These are phyloP conservation scores for Papilio machaon DNA, from an alignment of 1,140 invertebrate species.

Conservation along the genomic window DNA sequence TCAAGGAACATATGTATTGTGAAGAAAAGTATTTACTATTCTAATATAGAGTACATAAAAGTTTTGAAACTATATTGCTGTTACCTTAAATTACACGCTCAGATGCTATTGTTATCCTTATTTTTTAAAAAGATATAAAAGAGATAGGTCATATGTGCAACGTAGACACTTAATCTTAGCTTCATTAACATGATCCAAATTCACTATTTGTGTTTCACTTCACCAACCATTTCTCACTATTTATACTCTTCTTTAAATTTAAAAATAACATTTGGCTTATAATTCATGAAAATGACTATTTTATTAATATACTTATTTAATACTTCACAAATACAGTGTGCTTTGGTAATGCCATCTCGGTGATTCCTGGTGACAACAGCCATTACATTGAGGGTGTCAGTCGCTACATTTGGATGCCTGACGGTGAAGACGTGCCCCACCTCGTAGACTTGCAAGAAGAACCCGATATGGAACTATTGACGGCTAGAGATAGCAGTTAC, in stretches of 20 bases:
- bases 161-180: no score
- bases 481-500: conserved; percentile 55
- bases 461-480: conserved; percentile 41
- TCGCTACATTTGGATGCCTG: conserved; percentile 69
- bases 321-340: conserved; percentile 51
- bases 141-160: no score
- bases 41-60: no score
- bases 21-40: no score
- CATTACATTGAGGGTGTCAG: conserved; percentile 69
- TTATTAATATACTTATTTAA: background rate
- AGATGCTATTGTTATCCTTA: no score
- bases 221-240: no score
- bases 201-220: no score
- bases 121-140: no score
- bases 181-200: no score
- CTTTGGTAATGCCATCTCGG: conserved; percentile 47
- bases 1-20: no score
- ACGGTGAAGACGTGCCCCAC: conserved; percentile 54
- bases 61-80: no score
- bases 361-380: conserved; percentile 64
- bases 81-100: no score
- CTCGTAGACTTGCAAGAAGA: conserved; percentile 63
- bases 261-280: background rate
- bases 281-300: background rate
- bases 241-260: background rate